Evolutionary conservation across 2,113 vertebrate genomes (phyloP), one percentile per base, ranked within the genome.

Genomic region (Malurus elegans): DNA sequence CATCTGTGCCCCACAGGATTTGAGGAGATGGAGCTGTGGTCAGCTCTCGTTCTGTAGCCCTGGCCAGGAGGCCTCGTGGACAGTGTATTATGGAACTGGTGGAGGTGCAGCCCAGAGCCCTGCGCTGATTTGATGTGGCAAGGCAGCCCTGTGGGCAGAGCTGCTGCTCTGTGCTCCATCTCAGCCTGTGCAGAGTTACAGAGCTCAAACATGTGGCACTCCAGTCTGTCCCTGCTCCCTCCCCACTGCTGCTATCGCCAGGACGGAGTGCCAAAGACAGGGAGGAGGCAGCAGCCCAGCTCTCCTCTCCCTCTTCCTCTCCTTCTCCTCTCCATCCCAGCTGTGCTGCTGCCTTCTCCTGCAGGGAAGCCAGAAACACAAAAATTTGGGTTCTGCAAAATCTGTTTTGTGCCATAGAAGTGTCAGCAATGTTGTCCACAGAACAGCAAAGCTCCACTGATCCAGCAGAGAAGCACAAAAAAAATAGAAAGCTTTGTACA

Each of bases 1-100:
- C 23, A 5, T 20, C 36, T 42, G 31, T 51, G 32, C 1, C 19
- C 9, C 18, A 0, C 10, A 5, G 20, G 8, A 20, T 9, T 14
- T 45, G 32, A 25, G 16, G 34, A 65, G 11, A 18, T 3, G 18
- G 24, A 31, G 5, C 51, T 25, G 29, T 38, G 38, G 7, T n/a
- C 19, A n/a, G 14, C 48, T 2, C 23, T 10, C 8, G 25, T 1
- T 65, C 57, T 50, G 20, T 1, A 24, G 42, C 57, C 1, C 11
- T 72, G 66, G 8, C 47, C n/a, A 31, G 26, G 15, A 71, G 23
- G 23, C 13, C 14, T 34, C 2, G 6, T 4, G 36, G 36, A 28
- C 34, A 15, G 11, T 11, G 14, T 18, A 72, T 78, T 44, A 15
- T 13, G 4, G 4, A 54, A 26, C 25, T 54, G 14, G 12, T 70